These are phyloP conservation scores for Caenorhabditis sp. DNA, from an alignment of 2,888 invertebrate genomes.

Conservation along the genomic window DNA sequence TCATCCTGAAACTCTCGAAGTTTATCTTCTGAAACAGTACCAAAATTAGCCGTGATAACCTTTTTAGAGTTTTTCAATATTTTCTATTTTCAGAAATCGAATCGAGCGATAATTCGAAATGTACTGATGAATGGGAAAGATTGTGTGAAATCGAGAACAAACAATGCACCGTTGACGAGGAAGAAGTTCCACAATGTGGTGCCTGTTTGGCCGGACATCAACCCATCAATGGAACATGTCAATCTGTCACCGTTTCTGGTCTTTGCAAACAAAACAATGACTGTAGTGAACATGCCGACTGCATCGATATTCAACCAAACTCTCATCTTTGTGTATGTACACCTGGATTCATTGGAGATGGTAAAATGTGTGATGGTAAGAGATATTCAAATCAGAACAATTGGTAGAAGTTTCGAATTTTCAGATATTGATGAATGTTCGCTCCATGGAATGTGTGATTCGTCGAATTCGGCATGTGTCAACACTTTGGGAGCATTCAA, in stretches of 20 bases:
- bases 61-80: too few relatives aligned
- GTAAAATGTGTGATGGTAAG: conserved; percentile 68
- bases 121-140: conserved; percentile 60
- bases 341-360: conserved; percentile 84
- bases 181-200: conserved; percentile 67
- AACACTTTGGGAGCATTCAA: conserved; percentile 79
- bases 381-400: too few relatives aligned
- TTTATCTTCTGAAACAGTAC: too few relatives aligned
- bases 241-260: conserved; percentile 57
- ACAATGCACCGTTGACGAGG: conserved; percentile 66
- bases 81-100: conserved; percentile 23
- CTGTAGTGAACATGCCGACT: conserved; percentile 66
- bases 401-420: too few relatives aligned
- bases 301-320: conserved; percentile 65
- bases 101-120: conserved; percentile 31
- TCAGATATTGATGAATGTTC: conserved; percentile 68
- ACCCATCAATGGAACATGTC: conserved; percentile 63
- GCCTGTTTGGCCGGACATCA: conserved; percentile 64
- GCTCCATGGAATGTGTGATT: conserved; percentile 58
- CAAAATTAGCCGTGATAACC: too few relatives aligned
- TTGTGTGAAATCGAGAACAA: conserved; percentile 63
- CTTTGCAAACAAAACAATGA: conserved; percentile 61
- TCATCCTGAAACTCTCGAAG: not conserved
- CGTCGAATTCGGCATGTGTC: conserved; percentile 75
- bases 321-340: conserved; percentile 80